These are phyloP conservation scores for Cephus spinipes DNA, from an alignment of 2,888 invertebrate species.

Conservation along the genomic window DNA sequence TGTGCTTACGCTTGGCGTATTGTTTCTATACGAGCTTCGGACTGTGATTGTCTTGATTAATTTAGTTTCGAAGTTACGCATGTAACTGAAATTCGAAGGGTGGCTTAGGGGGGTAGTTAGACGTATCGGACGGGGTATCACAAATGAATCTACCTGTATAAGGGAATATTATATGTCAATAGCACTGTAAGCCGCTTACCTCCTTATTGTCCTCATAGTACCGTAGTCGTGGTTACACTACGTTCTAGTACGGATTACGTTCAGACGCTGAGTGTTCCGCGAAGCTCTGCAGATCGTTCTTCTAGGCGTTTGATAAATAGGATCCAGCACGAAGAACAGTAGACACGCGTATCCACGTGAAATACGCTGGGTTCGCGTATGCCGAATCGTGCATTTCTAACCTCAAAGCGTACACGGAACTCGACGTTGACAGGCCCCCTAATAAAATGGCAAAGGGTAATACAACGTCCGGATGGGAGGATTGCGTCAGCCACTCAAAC, in stretches of 20 bases:
- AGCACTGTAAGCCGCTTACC: constrained; percentile 52
- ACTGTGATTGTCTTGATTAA: no score
- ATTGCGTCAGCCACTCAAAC: constrained; percentile 42
- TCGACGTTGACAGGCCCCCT: not conserved
- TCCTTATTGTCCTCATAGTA: constrained; percentile 24
- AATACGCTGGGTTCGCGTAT: no score
- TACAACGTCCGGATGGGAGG: not conserved
- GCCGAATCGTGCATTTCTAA: not conserved
- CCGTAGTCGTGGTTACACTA: constrained; percentile 4
- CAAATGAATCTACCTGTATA: not conserved
- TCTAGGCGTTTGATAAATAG: not conserved
- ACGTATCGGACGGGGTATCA: no score
- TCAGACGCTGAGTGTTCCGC: constrained; percentile 22
- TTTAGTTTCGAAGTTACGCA: no score
- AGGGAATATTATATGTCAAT: constrained; percentile 46
- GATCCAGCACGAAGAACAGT: not conserved
- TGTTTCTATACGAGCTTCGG: no score
- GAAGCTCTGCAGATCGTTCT: not conserved
- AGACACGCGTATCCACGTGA: no score
- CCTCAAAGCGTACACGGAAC: not conserved
- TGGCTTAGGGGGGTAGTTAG: no score
- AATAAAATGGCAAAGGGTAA: not conserved
- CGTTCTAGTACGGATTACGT: constrained; percentile 27
- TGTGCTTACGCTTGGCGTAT: no score
- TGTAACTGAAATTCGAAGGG: no score